Evolutionary conservation across 2,113 vertebrate genomes (phyloP).

Genomic region (Calonectris borealis): DNA sequence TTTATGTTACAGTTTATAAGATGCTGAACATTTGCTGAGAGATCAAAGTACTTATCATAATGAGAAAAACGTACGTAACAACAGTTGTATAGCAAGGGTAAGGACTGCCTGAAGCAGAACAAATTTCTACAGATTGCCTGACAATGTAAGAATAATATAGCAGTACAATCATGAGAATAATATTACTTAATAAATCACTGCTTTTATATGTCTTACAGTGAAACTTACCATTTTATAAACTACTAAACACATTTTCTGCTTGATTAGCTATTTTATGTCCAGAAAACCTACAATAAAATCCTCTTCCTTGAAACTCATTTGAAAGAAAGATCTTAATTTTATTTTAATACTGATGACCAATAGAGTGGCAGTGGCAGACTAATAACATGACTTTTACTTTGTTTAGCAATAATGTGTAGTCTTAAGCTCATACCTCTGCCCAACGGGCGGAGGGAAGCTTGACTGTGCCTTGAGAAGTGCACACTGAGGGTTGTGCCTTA

Average conservation of each 20-base stretch:
- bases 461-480: not conserved
- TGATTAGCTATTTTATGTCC: conserved; percentile 22
- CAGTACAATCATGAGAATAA: not conserved
- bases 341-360: not conserved
- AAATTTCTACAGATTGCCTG: conserved; percentile 27
- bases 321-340: not conserved
- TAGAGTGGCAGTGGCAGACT: not conserved
- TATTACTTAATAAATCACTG: conserved; percentile 35
- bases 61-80: not conserved
- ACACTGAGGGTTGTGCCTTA: not conserved
- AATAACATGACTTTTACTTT: not conserved
- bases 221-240: not conserved
- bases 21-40: conserved; percentile 19
- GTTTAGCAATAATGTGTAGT: not conserved
- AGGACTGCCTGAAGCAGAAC: conserved; percentile 38
- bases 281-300: conserved; percentile 3
- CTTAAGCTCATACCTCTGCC: not conserved
- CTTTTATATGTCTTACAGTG: not conserved
- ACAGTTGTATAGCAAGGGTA: not conserved
- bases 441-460: accelerated
- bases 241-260: not conserved
- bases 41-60: conserved; percentile 34
- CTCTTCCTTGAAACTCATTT: not conserved
- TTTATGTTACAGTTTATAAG: conserved; percentile 36
- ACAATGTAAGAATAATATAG: conserved; percentile 22